Evolutionary conservation across 2,888 invertebrate genomes (phyloP).

Genomic region (Dicyrtoma fusca): DNA sequence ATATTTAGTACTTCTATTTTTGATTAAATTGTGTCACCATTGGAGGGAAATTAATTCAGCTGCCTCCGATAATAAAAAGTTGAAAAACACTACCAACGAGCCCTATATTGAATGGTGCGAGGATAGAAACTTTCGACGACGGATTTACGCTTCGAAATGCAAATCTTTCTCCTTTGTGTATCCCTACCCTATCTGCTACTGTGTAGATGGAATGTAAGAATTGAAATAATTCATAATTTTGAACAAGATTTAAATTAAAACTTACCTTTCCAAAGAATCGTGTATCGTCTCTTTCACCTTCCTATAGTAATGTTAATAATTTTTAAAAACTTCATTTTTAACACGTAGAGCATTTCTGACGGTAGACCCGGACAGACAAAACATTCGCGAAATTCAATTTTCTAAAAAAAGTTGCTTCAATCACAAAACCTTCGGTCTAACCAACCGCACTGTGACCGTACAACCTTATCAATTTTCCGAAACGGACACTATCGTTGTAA

Average conservation of each 20-base stretch:
- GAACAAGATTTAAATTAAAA: not conserved
- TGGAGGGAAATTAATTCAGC: too few relatives aligned
- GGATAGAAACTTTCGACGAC: not conserved
- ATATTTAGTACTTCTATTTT: too few relatives aligned
- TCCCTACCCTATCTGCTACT: constrained; percentile 27
- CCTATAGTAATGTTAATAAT: not conserved
- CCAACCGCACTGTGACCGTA: constrained; percentile 8
- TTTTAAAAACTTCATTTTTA: not conserved
- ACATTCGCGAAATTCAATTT: constrained; percentile 18
- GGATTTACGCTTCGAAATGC: not conserved
- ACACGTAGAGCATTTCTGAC: not conserved
- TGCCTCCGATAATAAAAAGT: too few relatives aligned
- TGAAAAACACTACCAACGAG: too few relatives aligned
- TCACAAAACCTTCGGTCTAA: constrained; percentile 22
- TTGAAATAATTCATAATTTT: too few relatives aligned
- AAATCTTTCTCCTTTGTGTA: constrained; percentile 10
- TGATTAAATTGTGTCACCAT: too few relatives aligned
- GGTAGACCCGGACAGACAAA: not conserved
- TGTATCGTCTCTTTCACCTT: not conserved
- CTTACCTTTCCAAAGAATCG: not conserved
- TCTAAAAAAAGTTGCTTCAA: constrained; percentile 22
- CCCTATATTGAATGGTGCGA: constrained; percentile 31
- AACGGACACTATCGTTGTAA: constrained; percentile 10
- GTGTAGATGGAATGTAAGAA: constrained; percentile 27
- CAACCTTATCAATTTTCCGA: not conserved